Evolutionary conservation across 2,888 invertebrate species (phyloP).

Genomic region (Pachycephus smyrnensis): DNA sequence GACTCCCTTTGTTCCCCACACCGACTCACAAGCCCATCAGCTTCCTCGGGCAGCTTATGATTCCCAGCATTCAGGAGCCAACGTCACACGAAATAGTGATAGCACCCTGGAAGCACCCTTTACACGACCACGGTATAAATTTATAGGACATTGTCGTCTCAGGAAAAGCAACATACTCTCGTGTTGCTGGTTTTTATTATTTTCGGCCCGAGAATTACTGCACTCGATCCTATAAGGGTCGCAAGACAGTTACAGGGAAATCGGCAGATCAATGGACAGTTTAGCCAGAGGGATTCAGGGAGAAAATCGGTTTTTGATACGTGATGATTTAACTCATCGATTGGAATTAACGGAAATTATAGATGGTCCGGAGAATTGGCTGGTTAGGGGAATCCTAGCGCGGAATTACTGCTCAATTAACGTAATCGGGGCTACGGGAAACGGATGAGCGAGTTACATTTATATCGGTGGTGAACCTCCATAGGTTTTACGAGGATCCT

Average conservation of each 20-base stretch:
- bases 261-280: too few species aligned
- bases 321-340: too few species aligned
- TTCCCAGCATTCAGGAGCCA: slow-evolving; percentile 25
- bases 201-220: background rate
- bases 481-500: background rate
- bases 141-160: background rate
- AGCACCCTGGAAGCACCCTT: background rate
- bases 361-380: too few species aligned
- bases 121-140: background rate
- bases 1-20: too few species aligned
- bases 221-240: too few species aligned
- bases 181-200: background rate
- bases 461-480: background rate
- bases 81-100: slow-evolving; percentile 23
- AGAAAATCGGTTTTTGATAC: too few species aligned
- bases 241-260: too few species aligned
- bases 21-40: too few species aligned
- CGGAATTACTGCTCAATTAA: slow-evolving; percentile 3
- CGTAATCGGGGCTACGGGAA: background rate
- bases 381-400: background rate
- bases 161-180: background rate
- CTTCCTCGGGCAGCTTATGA: slow-evolving; percentile 34
- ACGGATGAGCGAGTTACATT: background rate
- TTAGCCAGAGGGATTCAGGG: too few species aligned
- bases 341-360: too few species aligned